Percentiles rank a stretch among this genome's conserved stretches.
Conservation (phyloP, 2,888 invertebrate genomes). For the Sarcophaga caerulescens region DNA sequence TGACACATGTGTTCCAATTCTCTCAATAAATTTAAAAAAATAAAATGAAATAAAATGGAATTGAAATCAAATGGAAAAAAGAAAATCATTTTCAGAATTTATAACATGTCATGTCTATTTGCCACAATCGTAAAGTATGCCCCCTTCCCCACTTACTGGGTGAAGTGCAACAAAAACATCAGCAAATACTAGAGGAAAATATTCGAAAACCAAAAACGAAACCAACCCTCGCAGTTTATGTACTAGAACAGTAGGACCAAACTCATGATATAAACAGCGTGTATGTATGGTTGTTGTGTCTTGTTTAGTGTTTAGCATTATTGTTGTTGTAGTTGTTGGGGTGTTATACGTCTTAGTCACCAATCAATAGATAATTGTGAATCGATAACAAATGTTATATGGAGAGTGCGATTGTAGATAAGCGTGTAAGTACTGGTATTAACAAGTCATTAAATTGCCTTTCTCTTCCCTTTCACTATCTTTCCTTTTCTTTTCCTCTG, state of each 20-base stretch:
- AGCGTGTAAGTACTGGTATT: slow-evolving; percentile 58
- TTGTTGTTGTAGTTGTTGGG: neutral
- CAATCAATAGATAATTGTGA: slow-evolving; percentile 62
- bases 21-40: neutral
- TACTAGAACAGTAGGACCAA: neutral
- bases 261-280: too few species aligned
- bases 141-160: neutral
- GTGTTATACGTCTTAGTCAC: neutral
- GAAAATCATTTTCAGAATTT: slow-evolving; percentile 28
- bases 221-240: neutral
- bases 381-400: slow-evolving; percentile 55
- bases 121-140: neutral
- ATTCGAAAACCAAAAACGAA: too few species aligned
- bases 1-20: slow-evolving; percentile 11
- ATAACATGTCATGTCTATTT: neutral
- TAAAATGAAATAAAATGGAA: neutral
- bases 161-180: neutral
- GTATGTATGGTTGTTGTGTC: neutral
- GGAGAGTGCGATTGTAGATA: slow-evolving; percentile 43
- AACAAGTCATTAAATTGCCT: slow-evolving; percentile 63
- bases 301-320: slow-evolving; percentile 11
- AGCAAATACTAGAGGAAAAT: neutral
- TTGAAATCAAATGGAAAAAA: slow-evolving; percentile 11
- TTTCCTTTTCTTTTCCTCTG: neutral
- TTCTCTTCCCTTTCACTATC: neutral